Percentiles rank a stretch among this genome's conserved stretches.
These are phyloP conservation scores for Vollenhovia emeryi DNA, from an alignment of 1,140 invertebrate genomes.

Conservation along the genomic window DNA sequence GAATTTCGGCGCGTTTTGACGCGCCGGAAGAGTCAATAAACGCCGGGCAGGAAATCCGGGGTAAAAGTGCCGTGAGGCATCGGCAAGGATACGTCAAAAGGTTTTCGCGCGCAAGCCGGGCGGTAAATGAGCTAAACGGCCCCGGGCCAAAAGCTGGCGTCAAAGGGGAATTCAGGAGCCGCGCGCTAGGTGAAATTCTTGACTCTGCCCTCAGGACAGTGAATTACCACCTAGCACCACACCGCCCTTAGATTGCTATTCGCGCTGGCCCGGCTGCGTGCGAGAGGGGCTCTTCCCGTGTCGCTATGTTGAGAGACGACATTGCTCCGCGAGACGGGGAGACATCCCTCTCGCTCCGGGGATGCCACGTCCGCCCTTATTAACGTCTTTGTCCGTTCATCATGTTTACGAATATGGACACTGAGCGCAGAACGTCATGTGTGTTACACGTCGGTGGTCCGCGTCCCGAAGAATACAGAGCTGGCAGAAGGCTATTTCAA, in stretches of 20 bases:
- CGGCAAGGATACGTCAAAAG: conserved; percentile 60
- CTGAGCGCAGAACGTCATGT: neutral
- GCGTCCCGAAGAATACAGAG: neutral
- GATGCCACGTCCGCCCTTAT: neutral
- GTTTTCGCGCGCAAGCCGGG: conserved; percentile 59
- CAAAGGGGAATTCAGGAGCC: conserved; percentile 65
- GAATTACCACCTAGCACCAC: conserved; percentile 74
- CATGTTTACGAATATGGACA: neutral
- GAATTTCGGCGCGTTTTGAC: neutral
- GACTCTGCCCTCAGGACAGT: conserved; percentile 74
- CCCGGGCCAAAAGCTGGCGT: conserved; percentile 70
- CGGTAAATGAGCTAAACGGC: conserved; percentile 79
- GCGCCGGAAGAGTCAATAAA: conserved; percentile 44
- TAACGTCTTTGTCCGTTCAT: conserved; percentile 9
- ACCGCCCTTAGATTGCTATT: conserved; percentile 69
- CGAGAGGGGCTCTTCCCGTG: neutral
- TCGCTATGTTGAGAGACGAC: conserved; percentile 17
- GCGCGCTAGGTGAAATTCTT: conserved; percentile 75
- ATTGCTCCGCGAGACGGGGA: neutral
- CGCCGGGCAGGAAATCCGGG: neutral
- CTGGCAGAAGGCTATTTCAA: neutral
- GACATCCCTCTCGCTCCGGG: neutral
- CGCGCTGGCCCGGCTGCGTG: conserved; percentile 57
- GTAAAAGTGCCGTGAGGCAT: conserved; percentile 43
- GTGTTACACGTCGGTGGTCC: neutral